A percentile compares a stretch with the other conserved stretches of the same genome.
Conservation (phyloP, 2,797 vertebrate genomes). For the Ptychobarbus kaznakovi region DNA sequence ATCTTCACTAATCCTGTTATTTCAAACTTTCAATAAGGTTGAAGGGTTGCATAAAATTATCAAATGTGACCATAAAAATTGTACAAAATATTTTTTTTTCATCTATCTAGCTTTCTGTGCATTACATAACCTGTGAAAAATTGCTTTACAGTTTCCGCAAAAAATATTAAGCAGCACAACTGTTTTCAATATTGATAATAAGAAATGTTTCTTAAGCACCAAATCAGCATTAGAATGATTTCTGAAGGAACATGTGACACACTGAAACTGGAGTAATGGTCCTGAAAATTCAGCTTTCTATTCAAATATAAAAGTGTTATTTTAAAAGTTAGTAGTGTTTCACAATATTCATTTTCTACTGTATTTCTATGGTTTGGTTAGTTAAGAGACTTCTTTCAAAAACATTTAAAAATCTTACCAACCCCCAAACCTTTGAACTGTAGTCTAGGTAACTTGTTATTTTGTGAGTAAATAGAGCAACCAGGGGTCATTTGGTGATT, state of each 20-base stretch:
- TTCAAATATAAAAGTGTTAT: background rate
- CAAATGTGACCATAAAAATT: background rate
- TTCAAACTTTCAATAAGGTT: background rate
- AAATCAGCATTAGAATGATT: background rate
- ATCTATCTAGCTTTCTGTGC: too few relatives aligned
- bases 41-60: too few relatives aligned
- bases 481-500: background rate
- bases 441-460: background rate
- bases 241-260: background rate
- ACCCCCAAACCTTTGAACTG: background rate
- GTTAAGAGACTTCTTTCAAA: background rate
- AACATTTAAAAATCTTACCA: background rate
- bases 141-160: background rate
- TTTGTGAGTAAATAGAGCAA: constrained; percentile 4
- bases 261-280: background rate
- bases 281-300: background rate
- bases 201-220: background rate
- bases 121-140: background rate
- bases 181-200: background rate
- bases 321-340: background rate
- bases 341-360: background rate
- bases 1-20: background rate
- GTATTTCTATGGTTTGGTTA: background rate
- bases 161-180: background rate
- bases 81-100: too few relatives aligned